Conservation (phyloP, 64 coral and sea anemone genomes). For the Dendronephthya gigantea region DNA sequence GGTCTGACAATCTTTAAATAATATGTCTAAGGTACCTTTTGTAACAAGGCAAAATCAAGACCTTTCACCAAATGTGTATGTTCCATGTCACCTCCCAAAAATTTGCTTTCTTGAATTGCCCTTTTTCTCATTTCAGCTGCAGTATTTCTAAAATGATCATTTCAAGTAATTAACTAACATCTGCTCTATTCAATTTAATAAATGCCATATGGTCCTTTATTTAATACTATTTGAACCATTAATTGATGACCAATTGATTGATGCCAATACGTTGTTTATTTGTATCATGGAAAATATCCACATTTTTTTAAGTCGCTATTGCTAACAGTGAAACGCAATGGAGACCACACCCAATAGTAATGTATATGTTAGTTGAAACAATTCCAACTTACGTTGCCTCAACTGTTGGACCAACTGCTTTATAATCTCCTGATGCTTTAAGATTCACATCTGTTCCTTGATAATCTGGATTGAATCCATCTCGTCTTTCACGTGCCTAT, state of each 20-base stretch:
- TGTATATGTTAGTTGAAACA: too few relatives aligned
- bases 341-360: too few relatives aligned
- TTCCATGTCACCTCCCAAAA: constrained; percentile 99
- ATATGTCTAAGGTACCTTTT: too few relatives aligned
- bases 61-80: constrained; percentile 99
- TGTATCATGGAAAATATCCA: too few relatives aligned
- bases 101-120: constrained; percentile 99
- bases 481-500: constrained; percentile 82
- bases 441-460: constrained; percentile 69
- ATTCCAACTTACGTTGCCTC: constrained; percentile 66
- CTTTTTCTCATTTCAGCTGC: constrained; percentile 75
- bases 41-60: constrained; percentile 89
- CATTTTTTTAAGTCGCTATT: too few relatives aligned
- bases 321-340: too few relatives aligned
- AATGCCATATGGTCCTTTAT: too few relatives aligned
- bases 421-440: constrained; percentile 78
- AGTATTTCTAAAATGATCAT: constrained; percentile 44
- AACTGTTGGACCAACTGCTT: constrained; percentile 90
- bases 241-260: too few relatives aligned
- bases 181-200: background rate
- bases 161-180: background rate
- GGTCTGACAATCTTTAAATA: too few relatives aligned
- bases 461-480: constrained; percentile 87
- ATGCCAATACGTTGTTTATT: too few relatives aligned
- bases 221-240: too few relatives aligned